Evolutionary conservation across 1,140 invertebrate genomes (phyloP), one percentile per base, ranked within the genome.

Genomic region (Thaumatotibia leucotreta): DNA sequence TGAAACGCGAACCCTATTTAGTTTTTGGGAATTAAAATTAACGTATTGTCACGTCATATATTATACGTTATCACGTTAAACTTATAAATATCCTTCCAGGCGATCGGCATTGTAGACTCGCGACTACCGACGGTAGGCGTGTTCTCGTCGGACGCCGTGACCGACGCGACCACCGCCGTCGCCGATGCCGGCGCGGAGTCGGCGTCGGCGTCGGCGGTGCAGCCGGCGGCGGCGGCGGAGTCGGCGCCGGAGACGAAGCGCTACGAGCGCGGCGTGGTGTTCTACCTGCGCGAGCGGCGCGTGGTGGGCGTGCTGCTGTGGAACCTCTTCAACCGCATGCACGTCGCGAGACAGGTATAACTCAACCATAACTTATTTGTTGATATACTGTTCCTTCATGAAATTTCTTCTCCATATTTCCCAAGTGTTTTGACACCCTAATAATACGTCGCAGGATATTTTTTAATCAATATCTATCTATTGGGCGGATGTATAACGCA

Each of bases 271-370:
- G 97, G 97, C 10, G 94, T 99, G 17, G 93, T 99, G 73, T 99
- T 99, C 87, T 99, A 99, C 91, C 83, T 98, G 71, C 93, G 94
- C 76, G 93, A 97, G 79, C 93, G 97, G 69, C 93, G 95, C 64
- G 94, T 99, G 61, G 98, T 99, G 52, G 98, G 98, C 10, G 96
- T 99, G 79, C 91, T 99, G 8, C 84, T 99, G 33, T 99, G 97
- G 97, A 99, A 99, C 92, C 93, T 99, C 8, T 99, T 97, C 83
- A 97, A 97, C 89, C 93, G 96, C 72, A 97, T 98, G 93, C 93
- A 95, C n/a, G 92, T 97, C 61, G 98, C 97, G 14, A 92, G 97
- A 77, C 95, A 97, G 93, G 93, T n/a, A n/a, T n/a, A n/a, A n/a
- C n/a, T n/a, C n/a, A n/a, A n/a, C n/a, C n/a, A n/a, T n/a, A n/a